Percentiles rank a stretch among this genome's conserved stretches.
phyloP scores from a whole-genome alignment of 53 echinoderm and acorn worm species.

The Pentamera pediparva region DNA sequence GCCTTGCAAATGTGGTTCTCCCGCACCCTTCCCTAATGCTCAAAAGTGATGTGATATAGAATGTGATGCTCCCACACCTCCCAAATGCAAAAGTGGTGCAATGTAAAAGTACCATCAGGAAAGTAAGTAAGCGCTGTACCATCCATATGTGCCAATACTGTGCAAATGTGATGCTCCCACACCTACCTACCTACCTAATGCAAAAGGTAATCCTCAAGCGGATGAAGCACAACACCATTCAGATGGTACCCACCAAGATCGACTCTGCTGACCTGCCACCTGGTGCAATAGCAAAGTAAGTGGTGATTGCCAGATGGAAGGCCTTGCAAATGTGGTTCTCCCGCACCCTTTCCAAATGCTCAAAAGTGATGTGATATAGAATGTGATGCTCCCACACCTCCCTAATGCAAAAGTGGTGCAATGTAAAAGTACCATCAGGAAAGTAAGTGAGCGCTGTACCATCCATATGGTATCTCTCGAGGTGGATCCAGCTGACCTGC shows the following conservation, averaged over 20 bases:
- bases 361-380: no score
- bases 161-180: no score
- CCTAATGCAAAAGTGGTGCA: conserved; percentile 29
- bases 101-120: no score
- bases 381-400: not conserved
- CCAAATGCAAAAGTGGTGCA: no score
- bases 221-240: conserved; percentile 71
- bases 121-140: conserved; percentile 68
- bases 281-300: conserved; percentile 64
- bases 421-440: conserved; percentile 63
- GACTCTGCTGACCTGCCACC: conserved; percentile 77
- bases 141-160: no score
- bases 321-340: no score
- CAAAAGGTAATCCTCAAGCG: conserved; percentile 67
- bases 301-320: no score
- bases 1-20: no score
- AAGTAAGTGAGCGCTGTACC: conserved; percentile 67
- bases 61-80: no score
- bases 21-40: no score
- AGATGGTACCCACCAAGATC: conserved; percentile 70
- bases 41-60: no score
- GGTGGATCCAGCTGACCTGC: conserved; percentile 74
- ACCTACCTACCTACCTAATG: conserved; percentile 66
- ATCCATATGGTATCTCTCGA: conserved; percentile 66
- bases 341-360: no score